These are phyloP conservation scores for Oscheius sp. DNA, from an alignment of 1,140 invertebrate genomes.

Conservation along the genomic window DNA sequence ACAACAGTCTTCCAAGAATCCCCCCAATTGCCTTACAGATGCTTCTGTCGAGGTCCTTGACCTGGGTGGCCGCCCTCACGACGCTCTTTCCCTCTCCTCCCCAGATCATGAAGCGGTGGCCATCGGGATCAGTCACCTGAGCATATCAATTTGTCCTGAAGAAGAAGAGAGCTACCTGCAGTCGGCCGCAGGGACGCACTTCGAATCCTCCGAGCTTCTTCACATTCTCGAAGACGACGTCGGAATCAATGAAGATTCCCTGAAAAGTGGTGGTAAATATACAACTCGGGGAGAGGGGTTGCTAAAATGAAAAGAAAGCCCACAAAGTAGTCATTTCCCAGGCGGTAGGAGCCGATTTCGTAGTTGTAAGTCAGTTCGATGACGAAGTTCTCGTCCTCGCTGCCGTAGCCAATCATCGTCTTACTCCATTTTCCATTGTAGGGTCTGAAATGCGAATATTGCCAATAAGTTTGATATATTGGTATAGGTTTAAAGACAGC, in stretches of 20 bases:
- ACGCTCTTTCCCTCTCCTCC: slow-evolving; percentile 69
- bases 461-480: slow-evolving; percentile 21
- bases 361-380: slow-evolving; percentile 97
- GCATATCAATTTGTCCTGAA: neutral
- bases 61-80: slow-evolving; percentile 79
- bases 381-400: slow-evolving; percentile 90
- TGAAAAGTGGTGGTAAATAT: slow-evolving; percentile 37
- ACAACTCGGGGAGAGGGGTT: slow-evolving; percentile 21
- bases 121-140: slow-evolving; percentile 73
- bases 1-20: neutral
- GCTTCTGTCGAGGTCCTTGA: slow-evolving; percentile 75
- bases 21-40: slow-evolving; percentile 63
- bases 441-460: slow-evolving; percentile 74
- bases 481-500: neutral
- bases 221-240: slow-evolving; percentile 69
- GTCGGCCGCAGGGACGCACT: slow-evolving; percentile 2
- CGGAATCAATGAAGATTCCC: slow-evolving; percentile 77
- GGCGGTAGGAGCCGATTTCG: slow-evolving; percentile 78
- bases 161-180: neutral
- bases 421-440: slow-evolving; percentile 98
- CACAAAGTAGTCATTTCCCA: slow-evolving; percentile 84
- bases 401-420: slow-evolving; percentile 96
- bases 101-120: slow-evolving; percentile 80
- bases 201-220: slow-evolving; percentile 5
- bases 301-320: slow-evolving; percentile 48